Conservation (phyloP, 2,888 invertebrate genomes). For the Priocnemis perturbator region DNA sequence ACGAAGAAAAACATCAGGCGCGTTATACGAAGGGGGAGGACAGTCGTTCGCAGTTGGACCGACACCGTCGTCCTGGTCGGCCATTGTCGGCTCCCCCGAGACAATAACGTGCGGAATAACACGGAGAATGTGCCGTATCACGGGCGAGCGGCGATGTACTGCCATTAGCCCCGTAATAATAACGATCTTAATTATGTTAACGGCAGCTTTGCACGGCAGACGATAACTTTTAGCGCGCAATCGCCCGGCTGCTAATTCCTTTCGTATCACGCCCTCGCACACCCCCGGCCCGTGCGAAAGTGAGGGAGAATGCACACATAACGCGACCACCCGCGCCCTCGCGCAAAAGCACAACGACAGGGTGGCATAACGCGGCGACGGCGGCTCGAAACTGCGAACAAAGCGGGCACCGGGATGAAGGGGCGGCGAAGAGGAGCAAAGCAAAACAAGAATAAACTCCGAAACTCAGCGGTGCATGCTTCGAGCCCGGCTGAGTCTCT, state of each 20-base stretch:
- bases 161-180: constrained; percentile 17
- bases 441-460: constrained; percentile 9
- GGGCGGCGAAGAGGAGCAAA: constrained; percentile 17
- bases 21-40: too few relatives aligned
- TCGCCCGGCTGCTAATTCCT: constrained; percentile 16
- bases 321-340: not conserved
- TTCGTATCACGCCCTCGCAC: constrained; percentile 7
- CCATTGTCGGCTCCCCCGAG: too few relatives aligned
- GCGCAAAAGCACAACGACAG: constrained; percentile 12
- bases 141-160: too few relatives aligned
- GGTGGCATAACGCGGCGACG: too few relatives aligned
- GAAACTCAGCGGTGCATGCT: constrained; percentile 10
- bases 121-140: too few relatives aligned
- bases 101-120: too few relatives aligned
- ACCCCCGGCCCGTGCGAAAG: not conserved
- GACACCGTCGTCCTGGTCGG: too few relatives aligned
- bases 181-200: constrained; percentile 35
- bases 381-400: constrained; percentile 11
- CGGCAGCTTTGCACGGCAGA: constrained; percentile 12
- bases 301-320: not conserved
- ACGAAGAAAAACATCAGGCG: too few relatives aligned
- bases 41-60: too few relatives aligned
- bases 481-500: not conserved
- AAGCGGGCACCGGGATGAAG: constrained; percentile 17
- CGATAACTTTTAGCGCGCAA: constrained; percentile 13